Percentiles rank a stretch among this genome's conserved stretches.
Evolutionary conservation across 2,797 vertebrate genomes (phyloP).

Genomic region (Luscinia luscinia): DNA sequence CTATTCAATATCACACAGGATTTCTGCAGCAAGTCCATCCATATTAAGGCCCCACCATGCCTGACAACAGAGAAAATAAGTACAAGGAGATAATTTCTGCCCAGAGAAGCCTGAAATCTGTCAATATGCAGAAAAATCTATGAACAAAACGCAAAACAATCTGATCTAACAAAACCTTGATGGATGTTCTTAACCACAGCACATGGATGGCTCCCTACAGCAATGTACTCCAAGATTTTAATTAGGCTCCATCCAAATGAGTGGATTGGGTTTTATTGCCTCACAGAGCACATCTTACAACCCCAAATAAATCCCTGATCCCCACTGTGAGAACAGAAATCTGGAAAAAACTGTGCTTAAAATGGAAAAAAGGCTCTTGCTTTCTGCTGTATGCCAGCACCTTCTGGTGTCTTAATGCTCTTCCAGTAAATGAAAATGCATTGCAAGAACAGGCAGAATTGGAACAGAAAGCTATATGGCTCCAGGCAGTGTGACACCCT

Average conservation of each 20-base stretch:
- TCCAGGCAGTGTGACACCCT: neutral
- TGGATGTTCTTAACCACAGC: neutral
- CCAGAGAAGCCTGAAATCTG: neutral
- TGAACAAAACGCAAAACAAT: neutral
- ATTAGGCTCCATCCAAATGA: neutral
- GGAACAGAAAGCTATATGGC: neutral
- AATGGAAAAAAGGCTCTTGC: neutral
- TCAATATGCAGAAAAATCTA: neutral
- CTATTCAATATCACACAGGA: neutral
- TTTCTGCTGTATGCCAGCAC: neutral
- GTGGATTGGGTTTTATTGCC: neutral
- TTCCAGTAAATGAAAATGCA: neutral
- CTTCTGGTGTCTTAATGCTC: neutral
- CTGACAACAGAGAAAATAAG: neutral
- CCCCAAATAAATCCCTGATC: neutral
- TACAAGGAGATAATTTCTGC: fast-evolving
- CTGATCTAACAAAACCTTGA: neutral
- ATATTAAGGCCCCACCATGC: neutral
- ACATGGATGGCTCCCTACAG: neutral
- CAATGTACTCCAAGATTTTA: neutral
- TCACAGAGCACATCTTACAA: neutral
- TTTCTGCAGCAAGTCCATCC: neutral
- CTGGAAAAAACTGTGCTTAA: neutral
- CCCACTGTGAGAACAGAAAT: neutral
- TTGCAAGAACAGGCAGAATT: neutral